phyloP scores from a whole-genome alignment of 2,888 invertebrate genomes.

The Protophormia terraenovae region DNA sequence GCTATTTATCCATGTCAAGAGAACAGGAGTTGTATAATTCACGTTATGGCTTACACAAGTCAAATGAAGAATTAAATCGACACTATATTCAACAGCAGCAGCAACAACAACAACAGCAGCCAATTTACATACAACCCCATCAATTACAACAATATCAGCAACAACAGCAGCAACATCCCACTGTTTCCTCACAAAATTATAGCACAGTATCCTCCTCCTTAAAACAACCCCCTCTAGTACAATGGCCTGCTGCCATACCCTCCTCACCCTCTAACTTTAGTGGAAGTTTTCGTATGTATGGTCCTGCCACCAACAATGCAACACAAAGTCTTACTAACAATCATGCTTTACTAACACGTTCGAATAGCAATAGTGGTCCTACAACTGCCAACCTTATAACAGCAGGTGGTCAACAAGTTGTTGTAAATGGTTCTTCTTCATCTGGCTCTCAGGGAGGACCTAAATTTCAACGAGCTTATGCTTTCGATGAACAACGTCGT shows the following conservation, averaged over 20 bases:
- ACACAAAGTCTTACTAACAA: slow-evolving; percentile 37
- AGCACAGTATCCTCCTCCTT: slow-evolving; percentile 52
- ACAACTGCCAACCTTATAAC: slow-evolving; percentile 26
- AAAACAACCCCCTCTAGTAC: slow-evolving; percentile 71
- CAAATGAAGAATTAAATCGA: slow-evolving; percentile 72
- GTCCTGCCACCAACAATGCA: slow-evolving; percentile 53
- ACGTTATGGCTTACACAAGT: slow-evolving; percentile 71
- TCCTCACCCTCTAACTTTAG: slow-evolving; percentile 79
- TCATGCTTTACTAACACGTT: slow-evolving; percentile 61
- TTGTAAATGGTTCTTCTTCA: slow-evolving; percentile 54
- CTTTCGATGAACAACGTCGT: slow-evolving; percentile 77
- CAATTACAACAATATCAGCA: slow-evolving; percentile 59
- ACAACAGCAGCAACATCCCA: slow-evolving; percentile 46
- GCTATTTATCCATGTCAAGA: slow-evolving; percentile 70
- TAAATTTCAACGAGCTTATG: slow-evolving; percentile 77
- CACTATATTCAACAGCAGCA: slow-evolving; percentile 57
- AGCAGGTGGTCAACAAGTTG: slow-evolving; percentile 54
- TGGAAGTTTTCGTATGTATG: slow-evolving; percentile 73
- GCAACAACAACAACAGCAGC: slow-evolving; percentile 50
- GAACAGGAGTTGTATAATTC: slow-evolving; percentile 72
- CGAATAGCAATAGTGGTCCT: slow-evolving; percentile 60
- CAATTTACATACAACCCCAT: slow-evolving; percentile 56
- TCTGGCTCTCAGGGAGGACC: slow-evolving; percentile 61
- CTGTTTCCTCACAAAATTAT: slow-evolving; percentile 44
- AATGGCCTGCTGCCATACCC: slow-evolving; percentile 80